A percentile compares a stretch with the other conserved stretches of the same genome.
Evolutionary conservation across 2,113 vertebrate genomes (phyloP).

Genomic region (Myrmecobius fasciatus): DNA sequence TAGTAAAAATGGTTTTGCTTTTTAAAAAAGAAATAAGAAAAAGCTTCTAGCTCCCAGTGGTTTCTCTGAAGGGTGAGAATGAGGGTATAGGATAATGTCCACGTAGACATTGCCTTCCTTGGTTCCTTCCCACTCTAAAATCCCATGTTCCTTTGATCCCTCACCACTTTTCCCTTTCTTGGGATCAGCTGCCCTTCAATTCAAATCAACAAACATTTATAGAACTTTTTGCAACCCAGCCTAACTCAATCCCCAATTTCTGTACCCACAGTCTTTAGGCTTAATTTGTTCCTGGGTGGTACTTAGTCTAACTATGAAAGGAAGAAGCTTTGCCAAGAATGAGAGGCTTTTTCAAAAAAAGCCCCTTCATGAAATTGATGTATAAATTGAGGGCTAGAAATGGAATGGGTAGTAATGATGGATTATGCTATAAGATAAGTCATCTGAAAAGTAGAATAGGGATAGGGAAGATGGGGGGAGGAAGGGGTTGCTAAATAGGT

Average conservation of each 20-base stretch:
- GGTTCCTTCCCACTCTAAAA: not conserved
- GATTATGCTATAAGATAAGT: not conserved
- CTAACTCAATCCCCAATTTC: not conserved
- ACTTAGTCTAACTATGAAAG: not conserved
- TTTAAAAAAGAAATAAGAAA: not conserved
- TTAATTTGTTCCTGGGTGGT: not conserved
- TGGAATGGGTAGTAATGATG: not conserved
- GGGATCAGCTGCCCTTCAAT: not conserved
- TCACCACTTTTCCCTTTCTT: not conserved
- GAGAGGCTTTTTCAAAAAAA: not conserved
- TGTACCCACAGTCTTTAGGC: not conserved
- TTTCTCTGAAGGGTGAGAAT: not conserved
- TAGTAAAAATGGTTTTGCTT: too few relatives aligned
- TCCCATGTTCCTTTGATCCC: not conserved
- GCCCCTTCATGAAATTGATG: not conserved
- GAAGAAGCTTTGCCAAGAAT: not conserved
- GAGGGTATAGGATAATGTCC: not conserved
- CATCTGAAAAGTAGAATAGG: not conserved
- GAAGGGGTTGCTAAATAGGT: not conserved
- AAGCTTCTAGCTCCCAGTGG: not conserved
- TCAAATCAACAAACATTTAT: slow-evolving; percentile 1
- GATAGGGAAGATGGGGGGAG: not conserved
- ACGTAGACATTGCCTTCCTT: not conserved
- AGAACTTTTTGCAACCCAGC: not conserved
- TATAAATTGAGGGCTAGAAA: not conserved